Evolutionary conservation across 2,888 invertebrate species (phyloP).

Genomic region (Drosophila ezoana): DNA sequence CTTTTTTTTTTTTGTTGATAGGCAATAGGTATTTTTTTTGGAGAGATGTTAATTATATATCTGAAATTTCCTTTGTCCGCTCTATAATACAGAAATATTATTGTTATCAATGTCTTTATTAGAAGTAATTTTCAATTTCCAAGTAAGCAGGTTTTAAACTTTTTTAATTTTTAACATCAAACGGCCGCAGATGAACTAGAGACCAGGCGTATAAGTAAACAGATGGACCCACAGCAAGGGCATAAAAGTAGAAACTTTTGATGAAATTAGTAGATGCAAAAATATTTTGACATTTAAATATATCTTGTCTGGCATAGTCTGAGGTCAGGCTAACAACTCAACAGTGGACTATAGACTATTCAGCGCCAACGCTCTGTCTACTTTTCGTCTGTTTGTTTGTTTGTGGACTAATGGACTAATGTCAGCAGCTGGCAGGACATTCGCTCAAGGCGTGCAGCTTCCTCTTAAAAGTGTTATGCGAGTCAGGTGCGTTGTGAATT

Average conservation of each 20-base stretch:
- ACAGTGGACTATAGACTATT: conserved; percentile 8
- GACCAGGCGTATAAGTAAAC: background rate
- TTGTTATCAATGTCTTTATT: no score
- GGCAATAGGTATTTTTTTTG: no score
- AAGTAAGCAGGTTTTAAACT: no score
- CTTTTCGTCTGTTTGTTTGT: conserved; percentile 28
- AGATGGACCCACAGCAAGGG: background rate
- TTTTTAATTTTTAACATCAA: no score
- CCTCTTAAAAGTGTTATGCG: conserved; percentile 55
- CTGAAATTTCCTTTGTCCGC: no score
- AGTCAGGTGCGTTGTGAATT: conserved; percentile 82
- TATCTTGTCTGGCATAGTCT: conserved; percentile 30
- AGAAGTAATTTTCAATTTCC: no score
- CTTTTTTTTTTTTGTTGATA: no score
- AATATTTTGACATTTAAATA: conserved; percentile 43
- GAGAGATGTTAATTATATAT: no score
- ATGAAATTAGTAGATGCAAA: conserved; percentile 36
- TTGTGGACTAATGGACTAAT: conserved; percentile 54
- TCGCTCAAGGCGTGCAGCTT: conserved; percentile 47
- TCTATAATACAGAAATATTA: no score
- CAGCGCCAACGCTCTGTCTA: conserved; percentile 7
- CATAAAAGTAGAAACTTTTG: conserved; percentile 10
- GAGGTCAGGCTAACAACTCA: conserved; percentile 24
- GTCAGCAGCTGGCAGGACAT: conserved; percentile 72
- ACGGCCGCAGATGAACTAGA: background rate